phyloP scores from a whole-genome alignment of 2,797 vertebrate genomes.

The Aselliscus stoliczkanus region DNA sequence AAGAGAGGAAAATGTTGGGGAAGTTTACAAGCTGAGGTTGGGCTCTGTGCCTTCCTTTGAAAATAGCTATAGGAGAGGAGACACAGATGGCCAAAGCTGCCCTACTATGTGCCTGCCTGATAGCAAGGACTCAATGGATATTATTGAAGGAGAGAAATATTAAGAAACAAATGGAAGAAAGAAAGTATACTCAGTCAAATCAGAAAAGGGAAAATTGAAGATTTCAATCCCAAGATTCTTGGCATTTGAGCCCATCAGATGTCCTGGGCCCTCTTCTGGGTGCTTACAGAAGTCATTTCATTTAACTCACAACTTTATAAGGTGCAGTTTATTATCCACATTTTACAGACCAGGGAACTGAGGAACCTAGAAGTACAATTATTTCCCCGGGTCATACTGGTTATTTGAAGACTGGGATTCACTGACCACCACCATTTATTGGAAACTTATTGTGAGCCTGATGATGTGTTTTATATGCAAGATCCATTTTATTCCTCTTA shows the following conservation, averaged over 20 bases:
- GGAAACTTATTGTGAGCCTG: background rate
- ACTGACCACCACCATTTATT: background rate
- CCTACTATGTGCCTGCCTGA: background rate
- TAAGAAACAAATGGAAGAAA: background rate
- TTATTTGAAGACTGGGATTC: background rate
- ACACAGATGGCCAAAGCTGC: background rate
- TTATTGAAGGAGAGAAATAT: background rate
- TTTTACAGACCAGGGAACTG: background rate
- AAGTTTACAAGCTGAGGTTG: background rate
- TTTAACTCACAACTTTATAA: background rate
- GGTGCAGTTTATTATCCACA: background rate
- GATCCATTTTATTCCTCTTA: background rate
- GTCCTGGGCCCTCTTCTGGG: background rate
- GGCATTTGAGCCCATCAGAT: background rate
- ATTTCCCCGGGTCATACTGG: background rate
- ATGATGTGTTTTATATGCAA: background rate
- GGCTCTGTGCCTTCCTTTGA: background rate
- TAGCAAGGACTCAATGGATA: background rate
- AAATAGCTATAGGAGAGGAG: background rate
- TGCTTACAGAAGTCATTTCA: background rate
- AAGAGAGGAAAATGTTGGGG: background rate
- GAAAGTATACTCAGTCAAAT: background rate
- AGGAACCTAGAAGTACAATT: background rate
- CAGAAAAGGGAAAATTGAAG: background rate
- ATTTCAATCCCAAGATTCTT: background rate